Conservation (phyloP, 2,113 vertebrate species). For the Brachyistius frenatus region DNA sequence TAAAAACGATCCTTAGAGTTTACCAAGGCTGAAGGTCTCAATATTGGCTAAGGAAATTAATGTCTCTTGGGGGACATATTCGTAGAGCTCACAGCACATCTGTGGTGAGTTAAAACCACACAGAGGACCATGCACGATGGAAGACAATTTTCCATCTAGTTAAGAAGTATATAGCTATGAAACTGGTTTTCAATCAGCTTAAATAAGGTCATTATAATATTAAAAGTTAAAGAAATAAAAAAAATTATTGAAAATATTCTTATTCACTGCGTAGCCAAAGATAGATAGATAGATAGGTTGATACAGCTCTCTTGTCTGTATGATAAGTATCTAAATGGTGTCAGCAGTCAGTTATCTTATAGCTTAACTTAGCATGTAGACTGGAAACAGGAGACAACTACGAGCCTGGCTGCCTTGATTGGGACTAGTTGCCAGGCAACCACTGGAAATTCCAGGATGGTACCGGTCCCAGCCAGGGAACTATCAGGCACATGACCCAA, state of each 20-base stretch:
- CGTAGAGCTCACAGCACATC: slow-evolving; percentile 33
- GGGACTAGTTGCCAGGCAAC: no score
- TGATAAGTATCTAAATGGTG: not conserved
- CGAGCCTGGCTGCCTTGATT: no score
- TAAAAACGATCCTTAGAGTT: slow-evolving; percentile 6
- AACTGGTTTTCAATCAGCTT: not conserved
- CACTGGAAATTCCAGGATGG: no score
- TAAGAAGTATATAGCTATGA: not conserved
- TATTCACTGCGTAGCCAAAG: not conserved
- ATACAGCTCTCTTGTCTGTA: not conserved
- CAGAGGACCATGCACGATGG: not conserved
- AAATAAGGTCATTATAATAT: not conserved
- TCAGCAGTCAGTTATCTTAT: not conserved
- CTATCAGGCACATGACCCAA: no score
- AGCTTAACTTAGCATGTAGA: not conserved
- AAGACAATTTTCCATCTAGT: slow-evolving; percentile 6
- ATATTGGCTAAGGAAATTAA: slow-evolving; percentile 72
- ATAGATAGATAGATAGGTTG: not conserved
- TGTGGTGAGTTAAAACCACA: slow-evolving; percentile 16
- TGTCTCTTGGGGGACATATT: slow-evolving; percentile 57
- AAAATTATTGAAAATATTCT: not conserved
- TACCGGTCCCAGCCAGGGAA: no score
- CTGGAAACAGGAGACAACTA: not conserved
- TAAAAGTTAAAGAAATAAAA: not conserved
- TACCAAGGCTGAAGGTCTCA: slow-evolving; percentile 57